Evolutionary conservation across 2,888 invertebrate species (phyloP).

Genomic region (Gortyna flavago): DNA sequence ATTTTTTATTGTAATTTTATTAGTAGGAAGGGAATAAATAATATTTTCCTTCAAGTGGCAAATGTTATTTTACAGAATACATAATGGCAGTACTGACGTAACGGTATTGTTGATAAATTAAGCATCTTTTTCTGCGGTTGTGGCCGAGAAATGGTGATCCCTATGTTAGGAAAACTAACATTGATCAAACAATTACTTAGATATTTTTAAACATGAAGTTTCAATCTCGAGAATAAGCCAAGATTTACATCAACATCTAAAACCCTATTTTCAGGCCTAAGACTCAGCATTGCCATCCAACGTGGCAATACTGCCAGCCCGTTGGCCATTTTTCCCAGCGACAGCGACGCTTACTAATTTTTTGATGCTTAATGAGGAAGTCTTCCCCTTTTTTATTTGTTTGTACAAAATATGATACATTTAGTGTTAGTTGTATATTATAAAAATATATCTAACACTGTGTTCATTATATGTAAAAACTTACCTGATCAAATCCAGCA

Average conservation of each 20-base stretch:
- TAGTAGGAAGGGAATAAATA: rapidly evolving
- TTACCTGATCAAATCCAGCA: constrained; percentile 97
- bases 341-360: too few species aligned
- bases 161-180: background rate
- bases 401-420: background rate
- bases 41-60: background rate
- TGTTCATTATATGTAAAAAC: constrained; percentile 37
- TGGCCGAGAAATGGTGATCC: background rate
- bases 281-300: background rate
- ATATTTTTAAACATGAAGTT: background rate
- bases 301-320: background rate
- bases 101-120: background rate
- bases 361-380: background rate
- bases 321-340: background rate
- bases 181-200: too few species aligned
- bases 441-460: background rate
- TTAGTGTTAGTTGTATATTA: background rate
- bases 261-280: background rate
- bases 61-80: background rate
- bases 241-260: background rate
- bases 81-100: background rate
- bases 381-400: background rate
- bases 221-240: background rate
- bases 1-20: background rate
- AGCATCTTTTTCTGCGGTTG: background rate